Percentiles rank a stretch among this genome's conserved stretches.
Conservation (phyloP, 1,140 invertebrate species). For the Antheraea mylitta region DNA sequence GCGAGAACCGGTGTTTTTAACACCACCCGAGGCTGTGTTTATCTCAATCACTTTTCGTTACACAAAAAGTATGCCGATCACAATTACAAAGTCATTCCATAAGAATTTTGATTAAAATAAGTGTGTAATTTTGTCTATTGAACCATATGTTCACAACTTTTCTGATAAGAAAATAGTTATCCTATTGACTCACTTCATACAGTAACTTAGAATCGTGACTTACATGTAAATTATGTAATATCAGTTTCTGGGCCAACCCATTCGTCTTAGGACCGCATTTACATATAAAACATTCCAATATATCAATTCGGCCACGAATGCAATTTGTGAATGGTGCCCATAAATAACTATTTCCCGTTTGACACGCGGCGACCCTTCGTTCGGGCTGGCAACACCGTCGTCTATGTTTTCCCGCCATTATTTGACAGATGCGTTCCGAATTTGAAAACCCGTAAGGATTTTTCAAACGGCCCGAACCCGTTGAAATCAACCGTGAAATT, state of each 20-base stretch:
- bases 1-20: no score
- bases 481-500: conserved; percentile 77
- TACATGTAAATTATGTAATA: conserved; percentile 60
- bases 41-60: no score
- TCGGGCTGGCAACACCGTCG: conserved; percentile 49
- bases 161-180: neutral
- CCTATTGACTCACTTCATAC: neutral
- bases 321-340: conserved; percentile 76
- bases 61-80: no score
- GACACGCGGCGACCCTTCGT: conserved; percentile 69
- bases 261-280: conserved; percentile 69
- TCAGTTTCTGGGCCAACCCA: conserved; percentile 64
- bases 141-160: neutral
- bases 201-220: conserved; percentile 9
- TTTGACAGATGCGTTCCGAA: conserved; percentile 72
- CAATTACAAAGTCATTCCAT: no score
- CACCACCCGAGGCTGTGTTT: no score
- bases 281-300: conserved; percentile 78
- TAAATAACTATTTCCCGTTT: conserved; percentile 77
- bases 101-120: no score
- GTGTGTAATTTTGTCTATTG: no score
- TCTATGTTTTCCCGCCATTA: conserved; percentile 64
- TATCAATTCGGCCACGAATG: conserved; percentile 77
- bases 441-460: conserved; percentile 68
- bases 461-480: conserved; percentile 51